Base-by-base conservation (phyloP, 1,140 invertebrate genomes). In the Centruroides sculpturatus region DNA sequence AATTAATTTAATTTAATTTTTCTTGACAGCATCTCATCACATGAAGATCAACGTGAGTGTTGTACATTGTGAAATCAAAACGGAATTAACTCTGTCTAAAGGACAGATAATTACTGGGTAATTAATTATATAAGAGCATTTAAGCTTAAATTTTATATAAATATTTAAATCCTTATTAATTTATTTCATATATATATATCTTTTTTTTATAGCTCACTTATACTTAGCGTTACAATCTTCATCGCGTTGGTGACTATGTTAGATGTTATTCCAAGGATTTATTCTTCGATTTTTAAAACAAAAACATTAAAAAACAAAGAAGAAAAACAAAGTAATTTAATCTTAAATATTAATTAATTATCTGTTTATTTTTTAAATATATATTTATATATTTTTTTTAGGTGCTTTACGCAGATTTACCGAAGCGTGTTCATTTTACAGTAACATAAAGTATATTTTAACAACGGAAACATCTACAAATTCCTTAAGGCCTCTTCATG, bases 71-170 rank as follows among this genome's bases (percentile, higher is more conserved):
- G 62, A 63, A 63, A 59, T 55, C 36, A 56, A 53, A 47, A 58
- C 57, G 34, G 56, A 51, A 48, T 34, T 54, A 48, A 23, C 13
- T 41, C 54, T 63, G 34, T 54, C 57, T 11, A 59, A 53, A 49
- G 62, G 57, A 23, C 62, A 63, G 57, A 63, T 63, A 36, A 60
- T 63, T 35, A 60, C 52, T 53, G 49, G 59, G 62, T 63, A 55
- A 59, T 23, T 23, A 23, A 23, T 23, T 23, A 23, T 23, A 23
- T 23, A 23, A 23, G 2, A 23, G 23, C 23, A 23, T 23, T 23
- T 23, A 23, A 23, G 23, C 23, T 23, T 23, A 23, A 23, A 23
- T 23, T 23, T 23, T 23, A 23, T 23, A 23, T 23, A 23, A n/a
- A 23, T 23, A 23, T 23, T 23, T 23, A 23, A 23, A 23, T 23